Percentiles rank a stretch among this genome's conserved stretches.
These are phyloP conservation scores for Sturmia bella DNA, from an alignment of 2,888 invertebrate species.

Conservation along the genomic window DNA sequence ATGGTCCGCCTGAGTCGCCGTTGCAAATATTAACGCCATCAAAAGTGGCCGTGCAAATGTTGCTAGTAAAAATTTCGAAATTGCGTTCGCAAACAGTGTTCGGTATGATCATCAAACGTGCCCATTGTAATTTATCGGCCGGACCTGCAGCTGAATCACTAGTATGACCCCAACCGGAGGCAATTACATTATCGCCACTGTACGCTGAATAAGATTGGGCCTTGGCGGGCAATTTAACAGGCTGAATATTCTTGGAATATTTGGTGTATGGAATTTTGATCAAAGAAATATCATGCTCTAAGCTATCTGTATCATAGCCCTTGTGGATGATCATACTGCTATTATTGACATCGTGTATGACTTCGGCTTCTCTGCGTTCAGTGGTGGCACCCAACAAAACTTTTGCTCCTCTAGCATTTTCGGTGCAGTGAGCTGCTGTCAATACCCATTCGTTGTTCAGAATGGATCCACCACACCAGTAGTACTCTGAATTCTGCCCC, in stretches of 20 bases:
- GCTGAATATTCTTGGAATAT: neutral
- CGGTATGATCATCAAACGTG: too few relatives aligned
- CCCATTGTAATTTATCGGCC: too few relatives aligned
- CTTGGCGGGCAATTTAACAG: neutral
- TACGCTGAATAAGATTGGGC: too few relatives aligned
- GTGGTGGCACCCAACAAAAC: neutral
- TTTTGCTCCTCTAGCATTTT: neutral
- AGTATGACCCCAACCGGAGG: too few relatives aligned
- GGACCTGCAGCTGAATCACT: too few relatives aligned
- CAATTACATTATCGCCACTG: too few relatives aligned
- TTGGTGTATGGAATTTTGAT: neutral
- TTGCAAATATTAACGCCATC: neutral
- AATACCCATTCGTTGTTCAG: neutral
- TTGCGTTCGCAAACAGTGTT: too few relatives aligned
- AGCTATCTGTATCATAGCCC: too few relatives aligned
- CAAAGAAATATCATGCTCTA: neutral
- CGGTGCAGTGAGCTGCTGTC: slow-evolving; percentile 2
- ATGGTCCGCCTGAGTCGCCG: neutral
- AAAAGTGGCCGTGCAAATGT: neutral
- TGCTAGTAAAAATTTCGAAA: neutral
- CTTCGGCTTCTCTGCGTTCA: neutral
- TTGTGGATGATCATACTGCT: too few relatives aligned
- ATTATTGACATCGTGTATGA: neutral
- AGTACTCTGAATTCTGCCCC: neutral
- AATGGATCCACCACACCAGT: neutral